Evolutionary conservation across 2,113 vertebrate species (phyloP), one percentile per base, ranked within the genome.

Genomic region (Vombatus ursinus): DNA sequence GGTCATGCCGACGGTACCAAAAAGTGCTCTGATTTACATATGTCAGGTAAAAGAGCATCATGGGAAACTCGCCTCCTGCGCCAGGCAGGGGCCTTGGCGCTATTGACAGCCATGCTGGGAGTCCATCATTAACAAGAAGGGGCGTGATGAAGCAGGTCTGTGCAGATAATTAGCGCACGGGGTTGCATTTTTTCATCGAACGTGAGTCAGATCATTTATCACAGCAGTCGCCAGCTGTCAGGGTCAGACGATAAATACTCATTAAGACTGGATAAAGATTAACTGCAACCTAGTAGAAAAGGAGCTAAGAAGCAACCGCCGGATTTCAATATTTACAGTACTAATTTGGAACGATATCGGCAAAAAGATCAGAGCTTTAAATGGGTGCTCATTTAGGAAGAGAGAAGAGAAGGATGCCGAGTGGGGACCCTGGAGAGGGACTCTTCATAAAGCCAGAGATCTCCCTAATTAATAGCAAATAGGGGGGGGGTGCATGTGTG

Each of bases 131-230:
- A 99, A 99, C 98, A 98, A 98, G 98, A 98, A 99, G 98, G 77
- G 98, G 98, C 98, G 97, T 98, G 99, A 98, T 98, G 98, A 98
- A 99, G 98, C 96, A 95, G 98, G 98, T 98, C 98, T 99, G 98
- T 98, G 68, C 96, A 98, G 98, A 98, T 99, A 99, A 99, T 99
- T 99, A 99, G 99, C 98, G 98, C 98, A 98, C 98, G 96, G 98
- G 97, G 98, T 98, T 99, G 98, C 99, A 99, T 98, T 99, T 99
- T 68, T 99, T 99, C 98, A 98, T 98, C 98, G 97, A 98, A 98
- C 98, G 98, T 98, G 98, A 99, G 98, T 99, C 98, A 98, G 98
- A 99, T 99, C 98, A 99, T 99, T 99, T 99, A 99, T 99, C 99
- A 99, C 98, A 98, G 99, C 98, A 98, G 98, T 98, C 98, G 98